A percentile compares a stretch with the other conserved stretches of the same genome.
These are phyloP conservation scores for Aythya baeri DNA, from an alignment of 2,113 vertebrate genomes.

Conservation along the genomic window DNA sequence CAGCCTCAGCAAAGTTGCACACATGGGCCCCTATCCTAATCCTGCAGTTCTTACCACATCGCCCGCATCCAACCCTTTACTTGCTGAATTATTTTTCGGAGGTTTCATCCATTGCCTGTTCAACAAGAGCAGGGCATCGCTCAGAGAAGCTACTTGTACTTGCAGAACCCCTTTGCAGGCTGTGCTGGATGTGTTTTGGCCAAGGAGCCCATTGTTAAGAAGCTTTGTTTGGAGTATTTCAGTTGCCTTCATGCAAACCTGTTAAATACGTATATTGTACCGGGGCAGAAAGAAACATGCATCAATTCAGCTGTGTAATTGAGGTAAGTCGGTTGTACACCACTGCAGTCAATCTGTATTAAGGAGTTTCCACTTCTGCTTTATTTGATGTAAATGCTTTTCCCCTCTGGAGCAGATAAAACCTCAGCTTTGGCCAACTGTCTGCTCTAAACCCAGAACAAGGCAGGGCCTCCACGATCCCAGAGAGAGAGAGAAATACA, in stretches of 20 bases:
- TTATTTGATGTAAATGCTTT: conserved; percentile 12
- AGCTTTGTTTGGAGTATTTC: neutral
- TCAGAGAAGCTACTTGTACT: neutral
- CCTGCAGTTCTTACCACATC: neutral
- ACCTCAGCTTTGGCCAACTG: neutral
- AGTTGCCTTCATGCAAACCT: neutral
- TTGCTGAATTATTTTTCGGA: neutral
- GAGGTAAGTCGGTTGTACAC: neutral
- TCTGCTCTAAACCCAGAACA: conserved; percentile 19
- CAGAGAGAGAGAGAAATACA: neutral
- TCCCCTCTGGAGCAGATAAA: neutral
- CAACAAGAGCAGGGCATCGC: neutral
- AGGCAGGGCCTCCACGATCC: neutral
- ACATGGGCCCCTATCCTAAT: neutral
- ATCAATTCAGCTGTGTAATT: rapidly evolving
- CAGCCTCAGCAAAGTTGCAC: neutral
- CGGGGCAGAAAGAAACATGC: neutral
- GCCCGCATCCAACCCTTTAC: neutral
- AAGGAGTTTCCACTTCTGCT: neutral
- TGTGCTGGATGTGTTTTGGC: neutral
- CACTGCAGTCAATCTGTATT: rapidly evolving
- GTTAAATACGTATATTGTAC: neutral
- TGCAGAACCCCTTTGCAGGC: neutral
- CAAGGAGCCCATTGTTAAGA: neutral
- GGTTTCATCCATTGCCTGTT: neutral